Base-by-base conservation (phyloP, 2,113 vertebrate species). In the Chrysochloris asiatica region DNA sequence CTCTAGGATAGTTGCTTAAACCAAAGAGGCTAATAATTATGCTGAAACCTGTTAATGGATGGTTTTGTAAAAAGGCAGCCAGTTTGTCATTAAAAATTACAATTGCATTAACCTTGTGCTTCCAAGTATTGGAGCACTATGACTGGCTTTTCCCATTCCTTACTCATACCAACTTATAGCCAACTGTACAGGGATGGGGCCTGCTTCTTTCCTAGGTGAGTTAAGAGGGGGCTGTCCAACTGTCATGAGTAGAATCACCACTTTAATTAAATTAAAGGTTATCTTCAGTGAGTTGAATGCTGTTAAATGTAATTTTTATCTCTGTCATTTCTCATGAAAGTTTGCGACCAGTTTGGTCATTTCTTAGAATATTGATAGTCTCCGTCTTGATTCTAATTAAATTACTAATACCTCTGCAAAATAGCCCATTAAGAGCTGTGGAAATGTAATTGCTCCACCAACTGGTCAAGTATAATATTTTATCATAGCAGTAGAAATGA, bases 371-470 rank as follows among this genome's bases (percentile, higher is more conserved):
- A 19, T 48, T 86, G 95, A 94, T 96, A 9, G n/a, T 92, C 86
- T 95, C 14, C 95, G 94, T 96, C 90, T 87, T 81, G 56, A 69
- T 95, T 96, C 95, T 97, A 96, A 97, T 97, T 97, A 96, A 92
- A 88, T 97, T 88, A 96, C 86, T 93, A 94, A 84, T 94, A 92
- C 94, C 90, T 97, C 97, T 96, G 94, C 80, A 96, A 97, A 97
- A 96, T 97, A 97, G 95, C 96, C n/a, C 97, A 96, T 95, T 95
- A 93, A 97, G 92, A 97, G 95, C 94, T 96, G 95, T 95, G 89
- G 97, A 98, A 98, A 98, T 98, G 98, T 98, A 98, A 97, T 96
- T 98, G 97, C 98, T 98, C 98, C 98, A 98, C 98, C 98, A 98
- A 97, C 98, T 98, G 98, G 98, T 98, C 98, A 98, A 98, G 97